These are phyloP conservation scores for Chloebia gouldiae DNA, from an alignment of 2,113 vertebrate genomes.

Conservation along the genomic window DNA sequence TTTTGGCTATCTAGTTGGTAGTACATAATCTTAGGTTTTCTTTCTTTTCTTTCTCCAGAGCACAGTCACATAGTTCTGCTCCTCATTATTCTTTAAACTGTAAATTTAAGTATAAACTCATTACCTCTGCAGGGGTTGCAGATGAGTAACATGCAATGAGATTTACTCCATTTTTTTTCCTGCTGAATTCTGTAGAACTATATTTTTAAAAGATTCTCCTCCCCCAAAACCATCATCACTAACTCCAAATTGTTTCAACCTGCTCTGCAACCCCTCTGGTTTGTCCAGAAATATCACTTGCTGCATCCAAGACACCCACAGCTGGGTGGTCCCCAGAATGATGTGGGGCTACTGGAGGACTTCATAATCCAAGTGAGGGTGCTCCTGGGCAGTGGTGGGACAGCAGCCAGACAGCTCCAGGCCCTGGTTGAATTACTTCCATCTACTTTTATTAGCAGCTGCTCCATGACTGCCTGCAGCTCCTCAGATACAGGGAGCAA, in stretches of 20 bases:
- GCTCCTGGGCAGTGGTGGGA: constrained; percentile 24
- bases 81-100: constrained; percentile 14
- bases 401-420: constrained; percentile 37
- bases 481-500: not conserved
- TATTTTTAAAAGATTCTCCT: not conserved
- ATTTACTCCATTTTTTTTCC: not conserved
- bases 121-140: constrained; percentile 45
- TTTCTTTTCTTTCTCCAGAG: constrained; percentile 53
- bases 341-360: not conserved
- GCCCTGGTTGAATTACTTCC: not conserved
- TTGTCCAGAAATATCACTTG: not conserved
- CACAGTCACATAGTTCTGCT: constrained; percentile 3
- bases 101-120: constrained; percentile 39
- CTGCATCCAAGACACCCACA: not conserved
- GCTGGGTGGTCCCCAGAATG: not conserved
- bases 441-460: not conserved
- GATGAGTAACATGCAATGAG: not conserved
- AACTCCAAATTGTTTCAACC: not conserved
- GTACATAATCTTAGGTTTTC: constrained; percentile 29
- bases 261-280: not conserved
- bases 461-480: not conserved
- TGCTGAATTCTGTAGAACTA: not conserved
- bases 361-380: not conserved
- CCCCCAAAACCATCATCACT: not conserved
- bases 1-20: constrained; percentile 27